Evolutionary conservation across 2,113 vertebrate genomes (phyloP).

Genomic region (Aptenodytes forsteri): DNA sequence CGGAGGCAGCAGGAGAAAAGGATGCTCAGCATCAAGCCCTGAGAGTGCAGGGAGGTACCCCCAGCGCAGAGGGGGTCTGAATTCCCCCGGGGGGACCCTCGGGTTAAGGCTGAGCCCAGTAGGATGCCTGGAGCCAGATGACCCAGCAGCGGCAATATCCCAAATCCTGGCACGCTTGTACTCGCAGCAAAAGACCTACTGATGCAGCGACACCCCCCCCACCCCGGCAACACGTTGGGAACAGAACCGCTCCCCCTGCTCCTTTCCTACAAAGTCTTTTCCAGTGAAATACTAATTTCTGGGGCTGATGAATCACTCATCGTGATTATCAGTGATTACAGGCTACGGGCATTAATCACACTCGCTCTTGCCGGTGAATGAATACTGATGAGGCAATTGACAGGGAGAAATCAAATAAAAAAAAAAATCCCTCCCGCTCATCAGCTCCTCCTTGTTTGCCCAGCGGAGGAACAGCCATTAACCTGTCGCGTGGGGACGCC

Average conservation of each 20-base stretch:
- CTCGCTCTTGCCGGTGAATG: conserved; percentile 32
- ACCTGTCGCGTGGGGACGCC: background rate
- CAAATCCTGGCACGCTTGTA: background rate
- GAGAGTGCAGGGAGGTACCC: background rate
- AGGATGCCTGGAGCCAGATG: background rate
- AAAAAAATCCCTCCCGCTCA: conserved; percentile 14
- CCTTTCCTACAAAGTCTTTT: background rate
- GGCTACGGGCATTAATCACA: conserved; percentile 49
- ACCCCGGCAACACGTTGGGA: fast-evolving
- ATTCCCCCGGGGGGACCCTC: background rate
- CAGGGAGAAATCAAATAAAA: conserved; percentile 40
- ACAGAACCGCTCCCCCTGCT: background rate
- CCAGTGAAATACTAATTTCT: conserved; percentile 46
- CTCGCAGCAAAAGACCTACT: background rate
- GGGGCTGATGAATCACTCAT: conserved; percentile 57
- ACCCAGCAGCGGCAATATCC: background rate
- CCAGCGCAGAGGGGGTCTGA: background rate
- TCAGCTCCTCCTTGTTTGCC: conserved; percentile 36
- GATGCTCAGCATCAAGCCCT: background rate
- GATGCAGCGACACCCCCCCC: background rate
- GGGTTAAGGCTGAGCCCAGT: background rate
- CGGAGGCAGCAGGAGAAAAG: background rate
- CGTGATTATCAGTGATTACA: conserved; percentile 64
- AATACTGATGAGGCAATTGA: conserved; percentile 66
- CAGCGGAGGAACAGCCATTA: background rate